Conservation (phyloP, 2,888 invertebrate genomes). For the Stictocephala bisonia region DNA sequence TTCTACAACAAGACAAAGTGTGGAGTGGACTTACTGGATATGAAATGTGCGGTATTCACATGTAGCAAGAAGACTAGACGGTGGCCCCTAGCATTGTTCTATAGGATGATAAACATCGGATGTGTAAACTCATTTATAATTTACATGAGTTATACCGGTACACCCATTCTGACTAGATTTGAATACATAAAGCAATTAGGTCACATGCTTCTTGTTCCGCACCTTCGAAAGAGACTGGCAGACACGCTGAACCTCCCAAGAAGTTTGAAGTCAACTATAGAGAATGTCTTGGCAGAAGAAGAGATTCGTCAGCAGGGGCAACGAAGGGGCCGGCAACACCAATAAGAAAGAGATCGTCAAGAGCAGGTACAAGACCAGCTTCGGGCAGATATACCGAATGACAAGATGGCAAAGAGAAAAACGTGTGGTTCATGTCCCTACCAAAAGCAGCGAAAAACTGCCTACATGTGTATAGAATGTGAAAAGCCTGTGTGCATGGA, state of each 20-base stretch:
- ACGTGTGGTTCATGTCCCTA: too few species aligned
- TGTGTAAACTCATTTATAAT: neutral
- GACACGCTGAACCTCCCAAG: slow-evolving; percentile 14
- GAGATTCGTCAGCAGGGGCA: neutral
- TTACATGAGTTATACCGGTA: neutral
- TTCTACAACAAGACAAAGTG: slow-evolving; percentile 23
- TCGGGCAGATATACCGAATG: too few species aligned
- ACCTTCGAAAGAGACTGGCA: neutral
- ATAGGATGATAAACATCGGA: neutral
- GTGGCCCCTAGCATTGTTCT: slow-evolving; percentile 3
- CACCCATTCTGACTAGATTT: neutral
- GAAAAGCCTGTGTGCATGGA: too few species aligned
- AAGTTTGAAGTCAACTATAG: slow-evolving; percentile 1
- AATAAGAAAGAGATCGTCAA: too few species aligned
- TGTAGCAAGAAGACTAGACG: neutral
- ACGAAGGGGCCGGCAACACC: neutral
- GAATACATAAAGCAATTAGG: slow-evolving; percentile 1
- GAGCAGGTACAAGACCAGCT: slow-evolving; percentile 1
- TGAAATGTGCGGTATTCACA: slow-evolving; percentile 15
- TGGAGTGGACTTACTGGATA: slow-evolving; percentile 26
- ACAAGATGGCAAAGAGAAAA: too few species aligned
- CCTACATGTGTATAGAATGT: too few species aligned
- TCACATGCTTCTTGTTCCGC: slow-evolving; percentile 7
- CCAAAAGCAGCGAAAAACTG: too few species aligned
- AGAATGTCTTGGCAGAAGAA: slow-evolving; percentile 7